phyloP scores from a whole-genome alignment of 2,113 vertebrate genomes.

The Fregata magnificens region DNA sequence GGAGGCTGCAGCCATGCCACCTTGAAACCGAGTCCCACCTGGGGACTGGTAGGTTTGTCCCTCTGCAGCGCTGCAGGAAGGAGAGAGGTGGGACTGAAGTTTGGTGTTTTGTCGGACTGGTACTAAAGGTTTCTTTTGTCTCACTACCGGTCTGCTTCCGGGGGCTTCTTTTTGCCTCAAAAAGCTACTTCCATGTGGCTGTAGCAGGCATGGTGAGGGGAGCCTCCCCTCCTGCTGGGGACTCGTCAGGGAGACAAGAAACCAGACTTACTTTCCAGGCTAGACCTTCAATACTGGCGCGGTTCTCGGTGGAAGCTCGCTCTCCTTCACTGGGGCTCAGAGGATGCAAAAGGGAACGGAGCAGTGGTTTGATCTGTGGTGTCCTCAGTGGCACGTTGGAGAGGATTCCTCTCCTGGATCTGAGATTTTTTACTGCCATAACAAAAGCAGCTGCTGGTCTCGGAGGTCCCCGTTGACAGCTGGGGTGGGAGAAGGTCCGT shows the following conservation, averaged over 20 bases:
- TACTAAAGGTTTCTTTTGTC: background rate
- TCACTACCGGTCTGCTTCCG: background rate
- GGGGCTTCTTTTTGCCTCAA: background rate
- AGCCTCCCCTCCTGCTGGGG: background rate
- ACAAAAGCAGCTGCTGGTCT: background rate
- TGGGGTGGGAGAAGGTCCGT: background rate
- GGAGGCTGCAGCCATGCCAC: background rate
- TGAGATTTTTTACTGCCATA: fast-evolving
- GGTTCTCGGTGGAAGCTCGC: background rate
- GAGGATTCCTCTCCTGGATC: background rate
- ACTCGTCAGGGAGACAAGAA: background rate
- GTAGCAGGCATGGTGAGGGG: background rate
- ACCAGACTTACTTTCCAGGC: background rate
- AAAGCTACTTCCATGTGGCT: background rate
- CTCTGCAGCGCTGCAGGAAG: background rate
- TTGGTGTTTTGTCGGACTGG: no score
- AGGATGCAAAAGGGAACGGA: background rate
- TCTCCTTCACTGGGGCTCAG: background rate
- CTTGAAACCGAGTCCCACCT: background rate
- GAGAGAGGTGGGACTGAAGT: background rate
- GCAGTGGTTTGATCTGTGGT: background rate
- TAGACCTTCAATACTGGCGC: background rate
- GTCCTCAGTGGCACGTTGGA: background rate
- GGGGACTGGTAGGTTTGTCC: background rate
- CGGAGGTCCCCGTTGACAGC: background rate